Percentiles rank a stretch among this genome's conserved stretches.
Evolutionary conservation across 37 sponge, comb jelly and placozoan species (phyloP).

Genomic region (Halichondria panicea): DNA sequence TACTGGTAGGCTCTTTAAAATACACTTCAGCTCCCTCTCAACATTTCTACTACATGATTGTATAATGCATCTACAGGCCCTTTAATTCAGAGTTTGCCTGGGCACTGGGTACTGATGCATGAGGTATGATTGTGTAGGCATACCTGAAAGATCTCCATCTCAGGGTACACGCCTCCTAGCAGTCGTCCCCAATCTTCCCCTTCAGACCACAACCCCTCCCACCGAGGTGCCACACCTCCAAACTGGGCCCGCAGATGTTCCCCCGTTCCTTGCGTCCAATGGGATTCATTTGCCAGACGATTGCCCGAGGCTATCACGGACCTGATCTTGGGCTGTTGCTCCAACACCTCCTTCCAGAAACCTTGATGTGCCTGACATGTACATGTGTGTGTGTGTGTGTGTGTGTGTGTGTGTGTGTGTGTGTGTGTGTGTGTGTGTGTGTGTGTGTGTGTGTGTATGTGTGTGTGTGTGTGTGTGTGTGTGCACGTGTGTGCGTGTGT

Average conservation of each 20-base stretch:
- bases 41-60: not conserved
- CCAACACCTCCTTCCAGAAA: constrained; percentile 22
- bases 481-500: too few relatives aligned
- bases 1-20: not conserved
- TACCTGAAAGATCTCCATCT: constrained; percentile 53
- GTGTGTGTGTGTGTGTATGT: too few relatives aligned
- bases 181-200: constrained; percentile 18
- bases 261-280: constrained; percentile 27
- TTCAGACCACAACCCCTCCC: constrained; percentile 32
- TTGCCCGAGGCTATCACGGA: constrained; percentile 15
- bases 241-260: constrained; percentile 22
- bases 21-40: not conserved
- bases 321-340: constrained; percentile 24
- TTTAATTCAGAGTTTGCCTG: not conserved
- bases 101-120: not conserved
- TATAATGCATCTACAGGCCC: not conserved
- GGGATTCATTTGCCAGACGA: constrained; percentile 3
- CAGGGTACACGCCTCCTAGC: constrained; percentile 35
- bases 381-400: too few relatives aligned
- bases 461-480: too few relatives aligned
- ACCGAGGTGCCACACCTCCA: constrained; percentile 23
- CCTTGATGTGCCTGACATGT: too few relatives aligned
- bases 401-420: too few relatives aligned
- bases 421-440: too few relatives aligned
- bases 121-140: not conserved